Percentiles rank a stretch among this genome's conserved stretches.
phyloP scores from a whole-genome alignment of 2,888 invertebrate genomes.

The Ochropleura plecta region DNA sequence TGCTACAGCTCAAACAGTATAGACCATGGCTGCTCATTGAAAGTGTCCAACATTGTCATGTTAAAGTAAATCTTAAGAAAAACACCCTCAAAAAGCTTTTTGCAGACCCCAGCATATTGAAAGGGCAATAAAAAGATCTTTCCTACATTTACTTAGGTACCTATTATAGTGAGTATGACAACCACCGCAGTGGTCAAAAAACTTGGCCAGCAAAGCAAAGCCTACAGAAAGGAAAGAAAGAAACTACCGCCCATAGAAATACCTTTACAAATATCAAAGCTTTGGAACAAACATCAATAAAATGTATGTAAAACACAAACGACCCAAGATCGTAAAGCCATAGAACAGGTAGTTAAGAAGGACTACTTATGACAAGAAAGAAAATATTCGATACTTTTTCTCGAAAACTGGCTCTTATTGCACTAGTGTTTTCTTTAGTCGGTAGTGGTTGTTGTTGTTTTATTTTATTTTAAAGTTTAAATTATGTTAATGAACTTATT shows the following conservation, averaged over 20 bases:
- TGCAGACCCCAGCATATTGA: neutral
- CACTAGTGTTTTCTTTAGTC: too few species aligned
- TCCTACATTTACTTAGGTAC: neutral
- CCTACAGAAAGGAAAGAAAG: conserved; percentile 56
- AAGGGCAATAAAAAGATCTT: conserved; percentile 20
- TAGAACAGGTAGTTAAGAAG: conserved; percentile 17
- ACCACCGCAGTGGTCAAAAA: conserved; percentile 50
- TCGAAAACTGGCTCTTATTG: too few species aligned
- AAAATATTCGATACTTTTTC: neutral
- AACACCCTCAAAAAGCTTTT: conserved; percentile 9
- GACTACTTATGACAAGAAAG: neutral
- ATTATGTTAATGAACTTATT: too few species aligned
- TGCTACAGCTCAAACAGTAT: too few species aligned
- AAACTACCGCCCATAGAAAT: conserved; percentile 64
- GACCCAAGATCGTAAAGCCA: conserved; percentile 58
- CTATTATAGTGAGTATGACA: conserved; percentile 32
- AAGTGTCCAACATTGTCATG: conserved; percentile 9
- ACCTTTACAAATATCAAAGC: conserved; percentile 66
- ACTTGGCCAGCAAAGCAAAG: conserved; percentile 25
- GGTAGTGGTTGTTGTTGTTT: too few species aligned
- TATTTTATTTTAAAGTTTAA: too few species aligned
- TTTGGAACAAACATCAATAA: conserved; percentile 67
- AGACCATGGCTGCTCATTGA: neutral
- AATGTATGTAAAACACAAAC: conserved; percentile 68
- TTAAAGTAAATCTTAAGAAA: conserved; percentile 11